A percentile compares a stretch with the other conserved stretches of the same genome.
phyloP scores from a whole-genome alignment of 2,113 vertebrate genomes.

The Cebus imitator region DNA sequence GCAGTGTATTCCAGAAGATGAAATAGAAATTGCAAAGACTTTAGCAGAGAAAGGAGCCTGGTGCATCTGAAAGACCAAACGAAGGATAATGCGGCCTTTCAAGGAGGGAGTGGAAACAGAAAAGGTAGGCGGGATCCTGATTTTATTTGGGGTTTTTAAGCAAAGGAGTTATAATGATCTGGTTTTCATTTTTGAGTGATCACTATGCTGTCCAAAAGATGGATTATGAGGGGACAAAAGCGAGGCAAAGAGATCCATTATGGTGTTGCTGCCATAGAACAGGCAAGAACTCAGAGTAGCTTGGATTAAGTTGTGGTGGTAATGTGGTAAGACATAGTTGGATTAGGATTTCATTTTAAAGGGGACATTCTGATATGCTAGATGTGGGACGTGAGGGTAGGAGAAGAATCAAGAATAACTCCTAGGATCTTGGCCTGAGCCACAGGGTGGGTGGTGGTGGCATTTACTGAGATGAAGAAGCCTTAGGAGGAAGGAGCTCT shows the following conservation, averaged over 20 bases:
- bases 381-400: background rate
- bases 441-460: rapidly evolving
- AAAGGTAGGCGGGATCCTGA: background rate
- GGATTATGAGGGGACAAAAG: background rate
- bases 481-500: background rate
- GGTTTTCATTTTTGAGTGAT: background rate
- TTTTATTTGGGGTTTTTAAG: background rate
- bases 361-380: background rate
- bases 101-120: background rate
- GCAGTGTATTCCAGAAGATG: background rate
- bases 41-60: background rate
- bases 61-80: background rate
- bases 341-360: background rate
- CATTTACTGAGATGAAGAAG: background rate
- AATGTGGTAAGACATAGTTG: background rate
- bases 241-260: background rate
- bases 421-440: background rate
- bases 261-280: background rate
- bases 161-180: background rate
- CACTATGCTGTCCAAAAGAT: background rate
- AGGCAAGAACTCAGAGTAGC: background rate
- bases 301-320: background rate
- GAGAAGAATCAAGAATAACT: background rate
- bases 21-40: background rate
- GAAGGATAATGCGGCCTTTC: background rate